Conservation (phyloP, 2,888 invertebrate genomes). For the Sclerodermus sp. region DNA sequence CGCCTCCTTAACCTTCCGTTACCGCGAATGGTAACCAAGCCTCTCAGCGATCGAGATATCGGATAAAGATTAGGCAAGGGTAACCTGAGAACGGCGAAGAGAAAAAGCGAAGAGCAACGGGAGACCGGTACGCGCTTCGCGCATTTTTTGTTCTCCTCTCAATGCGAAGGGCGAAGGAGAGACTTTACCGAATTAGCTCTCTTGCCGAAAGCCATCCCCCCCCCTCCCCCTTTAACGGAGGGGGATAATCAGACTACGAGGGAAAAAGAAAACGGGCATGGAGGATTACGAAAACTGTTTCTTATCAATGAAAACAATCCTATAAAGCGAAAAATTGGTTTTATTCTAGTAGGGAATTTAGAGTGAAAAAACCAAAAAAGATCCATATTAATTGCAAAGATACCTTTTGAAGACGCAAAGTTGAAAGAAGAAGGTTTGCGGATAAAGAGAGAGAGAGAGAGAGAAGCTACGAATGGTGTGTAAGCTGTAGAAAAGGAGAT, state of each 20-base stretch:
- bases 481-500: constrained; percentile 7
- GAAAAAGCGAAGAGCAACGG: constrained; percentile 5
- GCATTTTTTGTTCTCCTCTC: constrained; percentile 20
- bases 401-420: no score
- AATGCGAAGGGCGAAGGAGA: no score
- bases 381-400: no score
- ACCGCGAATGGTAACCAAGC: constrained; percentile 11
- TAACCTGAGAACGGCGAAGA: constrained; percentile 17
- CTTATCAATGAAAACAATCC: no score
- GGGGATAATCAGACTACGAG: no score
- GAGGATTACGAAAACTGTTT: no score
- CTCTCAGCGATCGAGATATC: constrained; percentile 35
- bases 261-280: no score
- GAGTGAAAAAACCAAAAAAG: no score
- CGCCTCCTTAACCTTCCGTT: constrained; percentile 4
- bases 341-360: no score
- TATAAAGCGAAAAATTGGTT: no score
- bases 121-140: constrained; percentile 11
- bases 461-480: not conserved
- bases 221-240: no score
- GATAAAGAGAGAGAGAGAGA: constrained; percentile 8
- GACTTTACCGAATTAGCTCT: no score
- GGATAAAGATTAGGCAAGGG: constrained; percentile 39
- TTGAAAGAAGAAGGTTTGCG: constrained; percentile 1
- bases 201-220: constrained; percentile 3